Evolutionary conservation across 2,888 invertebrate genomes (phyloP).

Genomic region (Cyaniris semiargus): DNA sequence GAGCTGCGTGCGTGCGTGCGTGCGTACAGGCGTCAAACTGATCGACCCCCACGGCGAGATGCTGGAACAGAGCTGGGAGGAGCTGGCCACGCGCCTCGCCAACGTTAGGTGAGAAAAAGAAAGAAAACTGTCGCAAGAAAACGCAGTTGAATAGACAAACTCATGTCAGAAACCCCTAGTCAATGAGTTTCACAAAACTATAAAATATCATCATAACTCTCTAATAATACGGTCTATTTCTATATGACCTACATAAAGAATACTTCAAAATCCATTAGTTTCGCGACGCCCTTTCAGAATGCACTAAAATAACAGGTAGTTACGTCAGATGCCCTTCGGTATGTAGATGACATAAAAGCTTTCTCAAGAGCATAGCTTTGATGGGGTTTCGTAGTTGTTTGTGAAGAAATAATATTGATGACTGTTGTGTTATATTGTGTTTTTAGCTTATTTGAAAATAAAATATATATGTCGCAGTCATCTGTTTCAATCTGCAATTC

Average conservation of each 20-base stretch:
- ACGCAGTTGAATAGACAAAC: too few species aligned
- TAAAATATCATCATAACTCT: not conserved
- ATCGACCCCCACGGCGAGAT: too few species aligned
- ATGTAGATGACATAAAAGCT: not conserved
- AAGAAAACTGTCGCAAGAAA: too few species aligned
- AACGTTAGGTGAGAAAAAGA: too few species aligned
- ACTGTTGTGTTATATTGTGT: not conserved
- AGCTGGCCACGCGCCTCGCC: too few species aligned
- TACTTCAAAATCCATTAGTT: not conserved
- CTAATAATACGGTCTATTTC: not conserved
- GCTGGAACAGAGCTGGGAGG: too few species aligned
- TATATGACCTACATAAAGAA: conserved; percentile 5
- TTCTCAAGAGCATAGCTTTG: conserved; percentile 60
- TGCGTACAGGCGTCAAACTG: too few species aligned
- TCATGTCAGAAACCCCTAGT: too few species aligned
- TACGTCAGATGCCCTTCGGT: not conserved
- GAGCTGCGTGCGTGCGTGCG: not conserved
- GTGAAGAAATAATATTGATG: not conserved
- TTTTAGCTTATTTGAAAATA: not conserved
- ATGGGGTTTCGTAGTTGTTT: not conserved
- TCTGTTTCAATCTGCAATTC: too few species aligned
- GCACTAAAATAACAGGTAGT: conserved; percentile 9
- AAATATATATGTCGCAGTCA: too few species aligned
- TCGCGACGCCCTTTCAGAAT: not conserved
- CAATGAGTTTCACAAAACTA: too few species aligned